These are phyloP conservation scores for Thereva unica DNA, from an alignment of 2,888 invertebrate species.

Conservation along the genomic window DNA sequence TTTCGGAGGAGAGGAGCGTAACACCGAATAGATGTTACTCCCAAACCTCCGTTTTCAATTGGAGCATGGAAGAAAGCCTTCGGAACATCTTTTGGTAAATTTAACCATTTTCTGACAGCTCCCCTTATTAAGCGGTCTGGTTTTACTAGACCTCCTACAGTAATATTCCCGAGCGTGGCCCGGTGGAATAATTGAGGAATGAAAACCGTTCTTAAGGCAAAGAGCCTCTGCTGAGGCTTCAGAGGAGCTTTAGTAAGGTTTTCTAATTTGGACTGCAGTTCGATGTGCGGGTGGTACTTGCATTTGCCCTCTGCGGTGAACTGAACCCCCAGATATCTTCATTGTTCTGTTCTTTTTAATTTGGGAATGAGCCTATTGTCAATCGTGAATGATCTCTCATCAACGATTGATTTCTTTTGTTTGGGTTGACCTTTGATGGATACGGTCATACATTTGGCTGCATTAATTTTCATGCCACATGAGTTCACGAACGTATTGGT, in stretches of 20 bases:
- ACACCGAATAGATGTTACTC: background rate
- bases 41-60: background rate
- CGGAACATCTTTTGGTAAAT: background rate
- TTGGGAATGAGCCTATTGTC: background rate
- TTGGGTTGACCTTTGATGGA: conserved; percentile 4
- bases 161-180: conserved; percentile 1
- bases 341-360: background rate
- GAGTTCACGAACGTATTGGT: background rate
- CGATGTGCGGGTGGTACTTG: background rate
- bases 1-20: background rate
- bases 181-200: conserved; percentile 6
- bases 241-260: background rate
- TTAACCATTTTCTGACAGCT: background rate
- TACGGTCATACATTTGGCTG: background rate
- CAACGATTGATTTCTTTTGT: conserved; percentile 1
- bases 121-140: background rate
- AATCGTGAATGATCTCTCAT: background rate
- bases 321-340: background rate
- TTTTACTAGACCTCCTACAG: background rate
- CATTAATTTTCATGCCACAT: background rate
- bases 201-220: background rate
- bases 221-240: background rate
- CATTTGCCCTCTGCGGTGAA: background rate
- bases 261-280: background rate
- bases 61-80: background rate